A percentile compares a stretch with the other conserved stretches of the same genome.
Conservation (phyloP, 2,888 invertebrate species). For the Himalopsyche anomala region DNA sequence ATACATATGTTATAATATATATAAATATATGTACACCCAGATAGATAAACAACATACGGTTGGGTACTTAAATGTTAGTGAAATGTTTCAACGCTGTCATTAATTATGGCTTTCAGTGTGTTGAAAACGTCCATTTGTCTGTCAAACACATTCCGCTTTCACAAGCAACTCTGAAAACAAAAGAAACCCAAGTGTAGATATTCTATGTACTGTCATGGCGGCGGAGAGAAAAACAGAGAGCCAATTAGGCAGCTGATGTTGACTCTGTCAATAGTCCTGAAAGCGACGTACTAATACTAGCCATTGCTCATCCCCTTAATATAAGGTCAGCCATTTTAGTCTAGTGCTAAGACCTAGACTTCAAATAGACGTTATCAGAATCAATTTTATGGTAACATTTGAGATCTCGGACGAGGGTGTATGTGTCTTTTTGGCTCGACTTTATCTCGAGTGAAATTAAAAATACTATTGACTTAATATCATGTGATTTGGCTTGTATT, state of each 20-base stretch:
- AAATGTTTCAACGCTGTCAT: conserved; percentile 15
- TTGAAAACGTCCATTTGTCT: conserved; percentile 31
- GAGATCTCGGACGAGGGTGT: too few relatives aligned
- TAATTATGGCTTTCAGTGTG: conserved; percentile 25
- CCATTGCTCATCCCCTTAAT: neutral
- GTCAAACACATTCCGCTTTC: conserved; percentile 34
- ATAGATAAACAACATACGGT: conserved; percentile 40
- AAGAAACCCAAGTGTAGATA: conserved; percentile 9
- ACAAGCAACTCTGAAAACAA: conserved; percentile 22
- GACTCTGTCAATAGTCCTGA: neutral
- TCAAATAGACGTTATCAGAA: too few relatives aligned
- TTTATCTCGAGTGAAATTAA: too few relatives aligned
- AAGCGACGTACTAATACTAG: neutral
- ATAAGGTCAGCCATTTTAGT: too few relatives aligned
- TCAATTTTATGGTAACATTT: too few relatives aligned
- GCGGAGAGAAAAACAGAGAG: neutral
- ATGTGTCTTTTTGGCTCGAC: too few relatives aligned
- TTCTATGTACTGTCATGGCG: neutral
- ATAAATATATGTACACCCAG: too few relatives aligned
- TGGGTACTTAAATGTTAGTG: conserved; percentile 27
- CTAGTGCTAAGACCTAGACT: too few relatives aligned
- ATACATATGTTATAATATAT: too few relatives aligned
- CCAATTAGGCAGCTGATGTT: neutral
- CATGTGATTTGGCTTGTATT: too few relatives aligned
- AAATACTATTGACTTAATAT: too few relatives aligned